Evolutionary conservation across 2,113 vertebrate species (phyloP), one percentile per base, ranked within the genome.

Genomic region (Dipodomys ordii): DNA sequence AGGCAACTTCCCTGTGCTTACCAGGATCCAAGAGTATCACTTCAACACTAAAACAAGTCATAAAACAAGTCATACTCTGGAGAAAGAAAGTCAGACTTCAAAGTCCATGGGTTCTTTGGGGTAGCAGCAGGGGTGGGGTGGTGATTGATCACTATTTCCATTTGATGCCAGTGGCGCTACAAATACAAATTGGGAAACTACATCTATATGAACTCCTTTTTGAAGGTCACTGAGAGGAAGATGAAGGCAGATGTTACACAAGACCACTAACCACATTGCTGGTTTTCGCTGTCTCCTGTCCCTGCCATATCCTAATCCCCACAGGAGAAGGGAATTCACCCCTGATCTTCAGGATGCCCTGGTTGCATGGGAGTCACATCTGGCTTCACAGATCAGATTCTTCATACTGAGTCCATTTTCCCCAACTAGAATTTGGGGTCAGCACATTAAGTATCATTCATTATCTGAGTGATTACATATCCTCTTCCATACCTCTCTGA

Each of bases 171-270:
- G 20, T 95, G 35, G 30, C 7, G 0, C 83, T 92, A 62, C 27
- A 93, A 30, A 39, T 71, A 20, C n/a, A 87, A 73, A 73, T 44
- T 49, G 46, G 64, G 39, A 90, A 87, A 23, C 39, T 19, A 19
- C 20, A 77, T 68, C 67, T 90, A 76, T 76, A 1, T 71, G 49
- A 88, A 86, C 19, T 73, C 57, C 72, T 57, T 71, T 90, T 86
- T 83, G 60, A 90, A 69, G 57, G n/a, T 71, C 15, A 80, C n/a
- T 65, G 67, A 88, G 10, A 91, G 62, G 65, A 93, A 69, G 82
- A 76, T 30, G 30, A 77, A 91, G 62, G 32, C 72, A 84, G 39
- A 57, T 77, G 69, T 65, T 77, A 62, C 53, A 81, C 53, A 76
- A 80, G 15, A 35, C n/a, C 53, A 57, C 77, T 74, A 18, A 39